phyloP scores from a whole-genome alignment of 2,797 vertebrate genomes.

The Alcedo quadribrachys region DNA sequence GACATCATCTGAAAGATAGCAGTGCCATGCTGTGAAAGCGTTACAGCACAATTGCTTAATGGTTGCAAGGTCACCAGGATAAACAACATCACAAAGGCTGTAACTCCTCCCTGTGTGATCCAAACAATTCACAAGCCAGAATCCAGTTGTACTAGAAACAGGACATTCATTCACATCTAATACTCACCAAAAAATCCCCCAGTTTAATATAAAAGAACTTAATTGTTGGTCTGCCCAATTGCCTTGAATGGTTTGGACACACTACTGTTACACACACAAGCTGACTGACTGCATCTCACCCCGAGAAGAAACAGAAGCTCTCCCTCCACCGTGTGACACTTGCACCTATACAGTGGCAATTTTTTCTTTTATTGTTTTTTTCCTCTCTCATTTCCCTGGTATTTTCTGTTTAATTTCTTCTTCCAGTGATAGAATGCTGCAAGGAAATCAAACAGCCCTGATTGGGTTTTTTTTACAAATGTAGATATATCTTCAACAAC shows the following conservation, averaged over 20 bases:
- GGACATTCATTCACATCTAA: background rate
- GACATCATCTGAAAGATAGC: background rate
- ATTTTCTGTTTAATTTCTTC: background rate
- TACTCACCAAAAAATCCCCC: background rate
- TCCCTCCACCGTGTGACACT: background rate
- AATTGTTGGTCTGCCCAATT: background rate
- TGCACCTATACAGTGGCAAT: background rate
- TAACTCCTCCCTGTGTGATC: background rate
- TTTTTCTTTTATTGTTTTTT: background rate
- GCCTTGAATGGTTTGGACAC: background rate
- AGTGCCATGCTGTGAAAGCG: background rate
- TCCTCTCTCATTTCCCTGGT: background rate
- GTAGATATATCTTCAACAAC: background rate
- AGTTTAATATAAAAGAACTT: background rate
- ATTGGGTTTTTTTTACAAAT: background rate
- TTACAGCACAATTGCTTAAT: background rate
- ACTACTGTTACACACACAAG: too few relatives aligned
- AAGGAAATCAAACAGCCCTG: background rate
- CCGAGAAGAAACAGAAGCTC: background rate
- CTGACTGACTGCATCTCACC: too few relatives aligned
- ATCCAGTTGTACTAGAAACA: background rate
- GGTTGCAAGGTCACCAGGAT: background rate
- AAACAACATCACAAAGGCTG: fast-evolving
- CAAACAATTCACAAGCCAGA: background rate
- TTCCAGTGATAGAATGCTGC: background rate